Percentiles rank a stretch among this genome's conserved stretches.
Conservation (phyloP, 2,888 invertebrate genomes). For the Lissonota sp. region DNA sequence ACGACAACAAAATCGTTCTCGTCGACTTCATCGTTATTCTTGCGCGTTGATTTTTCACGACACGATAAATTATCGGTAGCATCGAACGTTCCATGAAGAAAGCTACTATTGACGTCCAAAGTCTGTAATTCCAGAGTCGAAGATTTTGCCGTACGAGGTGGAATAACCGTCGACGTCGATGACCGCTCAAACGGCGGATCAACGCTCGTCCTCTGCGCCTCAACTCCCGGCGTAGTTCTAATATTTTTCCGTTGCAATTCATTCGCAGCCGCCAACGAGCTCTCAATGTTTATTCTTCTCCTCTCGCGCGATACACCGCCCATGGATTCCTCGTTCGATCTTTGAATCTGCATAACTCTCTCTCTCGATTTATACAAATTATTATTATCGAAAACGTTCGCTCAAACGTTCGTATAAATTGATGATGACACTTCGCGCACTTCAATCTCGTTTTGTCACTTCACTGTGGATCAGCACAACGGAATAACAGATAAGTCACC, state of each 20-base stretch:
- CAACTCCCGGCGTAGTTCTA: no score
- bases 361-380: not conserved
- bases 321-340: slow-evolving; percentile 51
- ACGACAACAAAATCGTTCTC: no score
- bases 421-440: not conserved
- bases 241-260: not conserved
- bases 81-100: slow-evolving; percentile 42
- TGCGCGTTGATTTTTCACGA: slow-evolving; percentile 8
- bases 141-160: not conserved
- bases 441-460: no score
- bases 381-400: not conserved
- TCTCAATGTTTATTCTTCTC: not conserved
- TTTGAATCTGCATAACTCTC: slow-evolving; percentile 52
- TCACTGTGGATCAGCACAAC: no score
- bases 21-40: not conserved
- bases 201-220: no score
- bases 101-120: slow-evolving; percentile 52
- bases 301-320: not conserved
- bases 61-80: not conserved
- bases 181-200: no score
- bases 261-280: no score
- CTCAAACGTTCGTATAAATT: not conserved
- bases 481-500: no score
- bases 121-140: not conserved
- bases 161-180: no score